Conservation (phyloP, 2,888 invertebrate species). For the Drosophila testacea region DNA sequence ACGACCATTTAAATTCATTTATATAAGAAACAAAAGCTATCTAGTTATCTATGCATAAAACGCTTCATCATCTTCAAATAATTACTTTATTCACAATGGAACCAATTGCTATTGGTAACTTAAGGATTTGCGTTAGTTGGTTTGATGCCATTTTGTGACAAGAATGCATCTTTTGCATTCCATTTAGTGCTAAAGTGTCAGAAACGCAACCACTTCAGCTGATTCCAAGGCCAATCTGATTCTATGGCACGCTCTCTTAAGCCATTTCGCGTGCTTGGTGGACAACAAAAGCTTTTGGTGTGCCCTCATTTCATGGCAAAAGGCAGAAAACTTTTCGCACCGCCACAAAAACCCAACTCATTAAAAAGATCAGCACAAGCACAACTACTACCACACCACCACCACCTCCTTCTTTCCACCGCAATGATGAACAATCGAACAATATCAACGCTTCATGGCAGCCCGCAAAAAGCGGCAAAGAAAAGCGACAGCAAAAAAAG, state of each 20-base stretch:
- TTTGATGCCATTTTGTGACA: conserved; percentile 4
- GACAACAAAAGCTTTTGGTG: conserved; percentile 59
- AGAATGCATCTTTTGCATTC: conserved; percentile 12
- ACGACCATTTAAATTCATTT: no score
- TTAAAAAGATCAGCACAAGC: conserved; percentile 74
- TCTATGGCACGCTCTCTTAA: conserved; percentile 30
- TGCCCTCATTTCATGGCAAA: conserved; percentile 71
- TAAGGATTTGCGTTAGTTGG: not conserved
- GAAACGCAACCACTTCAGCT: conserved; percentile 57
- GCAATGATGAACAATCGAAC: conserved; percentile 71
- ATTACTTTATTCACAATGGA: not conserved
- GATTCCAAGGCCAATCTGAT: conserved; percentile 60
- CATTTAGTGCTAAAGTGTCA: conserved; percentile 36
- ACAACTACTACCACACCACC: conserved; percentile 1
- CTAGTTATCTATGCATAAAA: no score
- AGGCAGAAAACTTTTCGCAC: conserved; percentile 70
- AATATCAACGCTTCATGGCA: conserved; percentile 74
- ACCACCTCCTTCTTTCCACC: conserved; percentile 4
- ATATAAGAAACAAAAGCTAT: no score
- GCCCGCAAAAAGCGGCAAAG: conserved; percentile 44
- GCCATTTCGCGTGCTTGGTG: conserved; percentile 35
- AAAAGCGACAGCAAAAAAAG: conserved; percentile 26
- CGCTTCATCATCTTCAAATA: not conserved
- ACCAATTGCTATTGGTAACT: not conserved
- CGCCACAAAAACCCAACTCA: conserved; percentile 72